phyloP scores from a whole-genome alignment of 2,113 vertebrate genomes.

The Trichechus manatus region DNA sequence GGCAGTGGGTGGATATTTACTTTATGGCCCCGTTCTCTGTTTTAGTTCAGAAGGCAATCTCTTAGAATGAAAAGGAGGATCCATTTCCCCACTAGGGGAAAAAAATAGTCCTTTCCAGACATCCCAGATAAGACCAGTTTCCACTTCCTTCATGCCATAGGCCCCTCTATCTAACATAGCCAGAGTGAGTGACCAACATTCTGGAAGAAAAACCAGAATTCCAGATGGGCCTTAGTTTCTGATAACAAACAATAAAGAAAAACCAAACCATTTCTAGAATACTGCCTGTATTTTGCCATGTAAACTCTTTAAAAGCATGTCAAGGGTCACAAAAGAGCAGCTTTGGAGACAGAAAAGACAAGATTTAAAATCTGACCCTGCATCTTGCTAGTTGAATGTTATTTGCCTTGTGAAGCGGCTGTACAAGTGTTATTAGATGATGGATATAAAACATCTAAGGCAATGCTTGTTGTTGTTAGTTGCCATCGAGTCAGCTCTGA shows the following conservation, averaged over 20 bases:
- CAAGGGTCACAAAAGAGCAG: background rate
- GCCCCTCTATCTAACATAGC: background rate
- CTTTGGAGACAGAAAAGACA: background rate
- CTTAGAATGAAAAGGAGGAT: background rate
- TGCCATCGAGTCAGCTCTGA: background rate
- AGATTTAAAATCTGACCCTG: background rate
- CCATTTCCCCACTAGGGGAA: background rate
- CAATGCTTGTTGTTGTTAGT: background rate
- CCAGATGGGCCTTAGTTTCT: background rate
- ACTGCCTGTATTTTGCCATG: background rate
- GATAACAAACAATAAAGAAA: conserved; percentile 1
- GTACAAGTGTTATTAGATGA: conserved; percentile 20
- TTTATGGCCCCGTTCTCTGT: background rate
- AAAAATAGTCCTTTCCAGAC: background rate
- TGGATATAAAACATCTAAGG: background rate
- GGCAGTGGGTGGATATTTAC: conserved; percentile 34
- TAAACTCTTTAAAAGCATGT: background rate
- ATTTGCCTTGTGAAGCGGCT: conserved; percentile 21
- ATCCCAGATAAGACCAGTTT: conserved; percentile 11
- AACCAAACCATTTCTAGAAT: background rate
- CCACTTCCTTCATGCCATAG: background rate
- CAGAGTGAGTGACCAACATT: background rate
- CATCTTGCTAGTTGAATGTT: background rate
- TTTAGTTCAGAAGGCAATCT: conserved; percentile 13
- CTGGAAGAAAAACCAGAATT: background rate